Base-by-base conservation (phyloP, 64 coral and sea anemone species). In the Cladopsammia gracilis region DNA sequence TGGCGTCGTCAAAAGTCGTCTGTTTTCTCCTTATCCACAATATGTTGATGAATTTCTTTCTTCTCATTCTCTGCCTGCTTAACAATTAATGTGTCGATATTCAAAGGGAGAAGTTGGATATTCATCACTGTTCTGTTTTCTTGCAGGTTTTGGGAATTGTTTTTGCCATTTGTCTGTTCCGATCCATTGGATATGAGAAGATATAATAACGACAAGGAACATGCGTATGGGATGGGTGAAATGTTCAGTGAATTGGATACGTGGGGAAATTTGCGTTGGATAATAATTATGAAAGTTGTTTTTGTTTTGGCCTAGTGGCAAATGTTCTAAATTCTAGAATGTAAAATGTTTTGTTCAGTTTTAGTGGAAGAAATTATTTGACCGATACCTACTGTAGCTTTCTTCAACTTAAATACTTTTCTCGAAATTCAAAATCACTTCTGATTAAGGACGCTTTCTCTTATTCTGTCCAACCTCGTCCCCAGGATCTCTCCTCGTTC, bases 161-260 rank as follows among this genome's bases (percentile, higher is more conserved):
- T 54, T 98, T 98, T 50, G 74, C 97, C 6, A 87, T 98, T 54
- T 98, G 97, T 71, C 71, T 98, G 20, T 98, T 90, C 77, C 77
- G 97, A 59, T 95, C 97, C 7, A 98, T 98, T 96, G 91, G 97
- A 69, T 98, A 98, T 51, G 97, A 98, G 65, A 98, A 98, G 91
- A 98, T 98, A 68, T 95, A 86, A 93, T 57, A 56, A 9, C 10
- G 7, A 4, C 77, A 9, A 56, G 43, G 43, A 58, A 57, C 19
- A 18, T n/a, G 26, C 19, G 4, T 62, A n/a, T 13, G 46, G 10
- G 45, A 67, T 46, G 18, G 62, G 60, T 43, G 10, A 66, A 11
- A 10, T 48, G 13, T 82, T 23, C 14, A 44, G 34, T 78, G n/a
- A 13, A 20, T 9, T 10, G 73, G 46, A 76, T 42, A 43, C 14